A percentile compares a stretch with the other conserved stretches of the same genome.
These are phyloP conservation scores for Microtus ochrogaster DNA, from an alignment of 2,113 vertebrate species.

Conservation along the genomic window DNA sequence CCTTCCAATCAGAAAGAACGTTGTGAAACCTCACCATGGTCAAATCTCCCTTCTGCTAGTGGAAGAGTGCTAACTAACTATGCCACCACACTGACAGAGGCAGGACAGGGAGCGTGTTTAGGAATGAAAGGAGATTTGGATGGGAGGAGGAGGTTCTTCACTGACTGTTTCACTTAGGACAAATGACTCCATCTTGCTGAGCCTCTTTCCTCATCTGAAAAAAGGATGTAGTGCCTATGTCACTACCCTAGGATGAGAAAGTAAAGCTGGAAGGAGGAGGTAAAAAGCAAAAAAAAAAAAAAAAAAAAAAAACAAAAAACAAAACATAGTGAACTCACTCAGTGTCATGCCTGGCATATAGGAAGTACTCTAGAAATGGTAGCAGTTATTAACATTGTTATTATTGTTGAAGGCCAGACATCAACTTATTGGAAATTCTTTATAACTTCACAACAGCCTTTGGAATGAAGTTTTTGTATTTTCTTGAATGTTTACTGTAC, in stretches of 20 bases:
- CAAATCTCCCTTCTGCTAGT: background rate
- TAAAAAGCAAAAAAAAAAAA: background rate
- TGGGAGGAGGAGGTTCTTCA: background rate
- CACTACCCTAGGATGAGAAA: conserved; percentile 15
- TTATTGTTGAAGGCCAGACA: background rate
- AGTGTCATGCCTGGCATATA: background rate
- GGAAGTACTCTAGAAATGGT: background rate
- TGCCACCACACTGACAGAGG: background rate
- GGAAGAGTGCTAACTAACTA: conserved; percentile 10
- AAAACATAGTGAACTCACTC: background rate
- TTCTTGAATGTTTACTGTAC: conserved; percentile 2
- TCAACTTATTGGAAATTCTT: conserved; percentile 43
- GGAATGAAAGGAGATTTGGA: conserved; percentile 39
- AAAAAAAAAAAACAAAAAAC: background rate
- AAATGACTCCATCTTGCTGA: conserved; percentile 38
- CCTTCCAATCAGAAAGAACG: conserved; percentile 5
- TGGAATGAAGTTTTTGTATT: conserved; percentile 34
- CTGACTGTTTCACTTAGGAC: background rate
- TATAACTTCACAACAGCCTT: background rate
- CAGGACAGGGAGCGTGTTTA: background rate
- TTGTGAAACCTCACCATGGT: conserved; percentile 17
- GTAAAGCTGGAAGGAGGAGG: conserved; percentile 31
- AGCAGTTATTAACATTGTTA: background rate
- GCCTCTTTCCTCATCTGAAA: conserved; percentile 36
- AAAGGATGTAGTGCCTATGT: background rate